These are phyloP conservation scores for Tetragonula carbonaria DNA, from an alignment of 2,888 invertebrate species.

Conservation along the genomic window DNA sequence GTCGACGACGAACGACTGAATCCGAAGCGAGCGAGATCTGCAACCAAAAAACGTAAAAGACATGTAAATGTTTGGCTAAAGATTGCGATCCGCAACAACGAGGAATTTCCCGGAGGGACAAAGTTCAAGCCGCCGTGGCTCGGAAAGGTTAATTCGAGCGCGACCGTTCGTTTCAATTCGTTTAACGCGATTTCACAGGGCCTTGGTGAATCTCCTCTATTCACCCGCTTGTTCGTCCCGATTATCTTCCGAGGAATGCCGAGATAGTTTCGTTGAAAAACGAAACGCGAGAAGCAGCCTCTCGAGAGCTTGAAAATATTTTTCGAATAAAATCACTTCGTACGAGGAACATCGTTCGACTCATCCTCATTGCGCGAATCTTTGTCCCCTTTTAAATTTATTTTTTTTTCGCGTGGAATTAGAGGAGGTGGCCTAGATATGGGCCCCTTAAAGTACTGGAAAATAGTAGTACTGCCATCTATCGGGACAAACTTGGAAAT, in stretches of 20 bases:
- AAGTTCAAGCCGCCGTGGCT: neutral
- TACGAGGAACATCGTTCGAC: too few species aligned
- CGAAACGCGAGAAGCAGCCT: too few species aligned
- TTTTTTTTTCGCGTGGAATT: too few species aligned
- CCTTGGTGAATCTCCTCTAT: neutral
- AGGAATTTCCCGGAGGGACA: neutral
- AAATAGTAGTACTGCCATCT: too few species aligned
- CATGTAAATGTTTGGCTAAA: neutral
- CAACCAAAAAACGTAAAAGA: constrained; percentile 66
- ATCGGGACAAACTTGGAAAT: too few species aligned
- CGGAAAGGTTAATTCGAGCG: constrained; percentile 18
- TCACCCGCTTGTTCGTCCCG: neutral
- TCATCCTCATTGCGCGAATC: too few species aligned
- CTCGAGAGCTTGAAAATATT: too few species aligned
- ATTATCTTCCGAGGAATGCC: neutral
- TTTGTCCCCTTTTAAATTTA: too few species aligned
- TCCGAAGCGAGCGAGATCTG: constrained; percentile 70
- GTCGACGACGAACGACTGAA: constrained; percentile 61
- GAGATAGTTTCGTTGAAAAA: too few species aligned
- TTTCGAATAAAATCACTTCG: too few species aligned
- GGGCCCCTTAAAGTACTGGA: too few species aligned
- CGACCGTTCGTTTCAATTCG: neutral
- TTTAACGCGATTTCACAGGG: constrained; percentile 20
- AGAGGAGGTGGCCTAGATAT: too few species aligned
- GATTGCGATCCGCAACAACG: neutral